Percentiles rank a stretch among this genome's conserved stretches.
These are phyloP conservation scores for Drosophila willistoni DNA, from an alignment of 1,140 invertebrate genomes.

Conservation along the genomic window DNA sequence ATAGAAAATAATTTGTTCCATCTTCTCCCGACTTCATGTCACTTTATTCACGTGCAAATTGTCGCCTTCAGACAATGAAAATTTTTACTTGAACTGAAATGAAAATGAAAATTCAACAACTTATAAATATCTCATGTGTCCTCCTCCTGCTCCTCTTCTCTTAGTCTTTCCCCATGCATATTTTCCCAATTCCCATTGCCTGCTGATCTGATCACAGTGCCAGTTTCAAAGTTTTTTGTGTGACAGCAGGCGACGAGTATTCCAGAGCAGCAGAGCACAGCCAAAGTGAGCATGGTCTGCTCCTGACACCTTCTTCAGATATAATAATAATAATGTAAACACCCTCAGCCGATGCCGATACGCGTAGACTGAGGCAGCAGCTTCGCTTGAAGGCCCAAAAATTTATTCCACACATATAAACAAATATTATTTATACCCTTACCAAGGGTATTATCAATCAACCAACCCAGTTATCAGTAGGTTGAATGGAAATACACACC, in stretches of 20 bases:
- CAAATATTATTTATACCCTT: slow-evolving; percentile 63
- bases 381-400: slow-evolving; percentile 25
- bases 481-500: too few species aligned
- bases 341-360: slow-evolving; percentile 8
- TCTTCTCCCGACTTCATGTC: background rate
- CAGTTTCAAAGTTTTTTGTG: slow-evolving; percentile 5
- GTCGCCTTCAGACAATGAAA: slow-evolving; percentile 71
- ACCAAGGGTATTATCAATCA: background rate
- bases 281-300: slow-evolving; percentile 48
- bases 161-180: slow-evolving; percentile 17
- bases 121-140: slow-evolving; percentile 65
- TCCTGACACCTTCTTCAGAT: slow-evolving; percentile 62
- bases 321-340: slow-evolving; percentile 52
- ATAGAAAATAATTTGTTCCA: slow-evolving; percentile 52
- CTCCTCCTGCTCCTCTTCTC: slow-evolving; percentile 22
- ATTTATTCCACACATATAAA: slow-evolving; percentile 75
- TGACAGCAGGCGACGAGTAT: slow-evolving; percentile 19
- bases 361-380: slow-evolving; percentile 1
- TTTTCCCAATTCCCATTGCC: slow-evolving; percentile 20
- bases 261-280: background rate
- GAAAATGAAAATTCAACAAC: slow-evolving; percentile 76
- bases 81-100: slow-evolving; percentile 55
- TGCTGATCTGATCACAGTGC: slow-evolving; percentile 14
- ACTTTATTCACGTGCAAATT: slow-evolving; percentile 46
- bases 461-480: background rate